Percentiles rank a stretch among this genome's conserved stretches.
phyloP scores from a whole-genome alignment of 2,113 vertebrate species.

The Arothron firmamentum region DNA sequence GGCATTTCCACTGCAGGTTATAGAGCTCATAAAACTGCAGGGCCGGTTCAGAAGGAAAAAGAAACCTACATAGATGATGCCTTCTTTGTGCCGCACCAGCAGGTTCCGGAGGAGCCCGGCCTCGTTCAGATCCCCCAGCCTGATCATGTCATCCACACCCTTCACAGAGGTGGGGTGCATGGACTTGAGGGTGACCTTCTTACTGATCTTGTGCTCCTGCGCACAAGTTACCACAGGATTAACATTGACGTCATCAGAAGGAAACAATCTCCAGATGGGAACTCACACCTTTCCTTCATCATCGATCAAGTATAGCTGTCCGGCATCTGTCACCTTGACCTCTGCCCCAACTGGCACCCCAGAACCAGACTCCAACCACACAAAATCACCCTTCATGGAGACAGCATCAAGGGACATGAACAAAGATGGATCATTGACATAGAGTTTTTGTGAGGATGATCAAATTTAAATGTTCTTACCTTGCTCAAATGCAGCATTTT shows the following conservation, averaged over 20 bases:
- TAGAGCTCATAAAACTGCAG: slow-evolving; percentile 48
- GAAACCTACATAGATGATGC: slow-evolving; percentile 89
- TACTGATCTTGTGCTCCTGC: slow-evolving; percentile 85
- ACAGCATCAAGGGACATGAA: not conserved
- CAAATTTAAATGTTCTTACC: slow-evolving; percentile 52
- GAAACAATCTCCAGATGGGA: not conserved
- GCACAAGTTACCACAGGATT: not conserved
- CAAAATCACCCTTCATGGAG: slow-evolving; percentile 84
- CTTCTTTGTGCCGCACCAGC: slow-evolving; percentile 86
- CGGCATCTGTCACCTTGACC: slow-evolving; percentile 79
- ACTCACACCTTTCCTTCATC: slow-evolving; percentile 90
- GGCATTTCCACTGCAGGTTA: slow-evolving; percentile 40
- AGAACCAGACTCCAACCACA: slow-evolving; percentile 82
- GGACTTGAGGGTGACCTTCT: slow-evolving; percentile 67
- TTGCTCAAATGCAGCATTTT: slow-evolving; percentile 72
- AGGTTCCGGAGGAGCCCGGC: slow-evolving; percentile 94
- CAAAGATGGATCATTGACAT: not conserved
- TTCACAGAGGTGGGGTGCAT: slow-evolving; percentile 89
- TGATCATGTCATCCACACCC: slow-evolving; percentile 96
- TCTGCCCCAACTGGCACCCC: slow-evolving; percentile 84
- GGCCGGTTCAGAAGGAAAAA: slow-evolving; percentile 1
- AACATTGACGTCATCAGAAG: not conserved
- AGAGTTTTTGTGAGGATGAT: not conserved
- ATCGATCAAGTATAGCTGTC: slow-evolving; percentile 83
- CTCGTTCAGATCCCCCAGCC: slow-evolving; percentile 88